Evolutionary conservation across 2,888 invertebrate species (phyloP).

Genomic region (Campoplex nolae): DNA sequence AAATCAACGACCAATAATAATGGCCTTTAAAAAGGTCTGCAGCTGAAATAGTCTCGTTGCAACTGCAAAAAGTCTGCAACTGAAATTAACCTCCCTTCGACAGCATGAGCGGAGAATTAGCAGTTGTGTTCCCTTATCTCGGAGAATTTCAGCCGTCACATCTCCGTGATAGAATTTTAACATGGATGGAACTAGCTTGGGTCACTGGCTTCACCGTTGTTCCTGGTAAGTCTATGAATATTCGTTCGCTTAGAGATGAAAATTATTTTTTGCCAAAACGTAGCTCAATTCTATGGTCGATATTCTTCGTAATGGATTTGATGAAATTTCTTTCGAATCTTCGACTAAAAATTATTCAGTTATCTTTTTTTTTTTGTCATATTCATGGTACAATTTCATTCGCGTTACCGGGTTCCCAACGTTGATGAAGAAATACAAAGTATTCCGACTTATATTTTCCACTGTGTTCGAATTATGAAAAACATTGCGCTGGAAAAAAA

Average conservation of each 20-base stretch:
- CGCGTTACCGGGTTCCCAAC: not conserved
- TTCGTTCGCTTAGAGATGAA: not conserved
- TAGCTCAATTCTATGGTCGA: not conserved
- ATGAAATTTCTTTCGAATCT: not conserved
- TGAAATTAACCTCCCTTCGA: slow-evolving; percentile 26
- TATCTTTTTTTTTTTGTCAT: not conserved
- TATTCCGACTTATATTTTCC: not conserved
- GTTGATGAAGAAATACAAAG: not conserved
- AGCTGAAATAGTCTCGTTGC: not conserved
- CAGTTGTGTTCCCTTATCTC: slow-evolving; percentile 91
- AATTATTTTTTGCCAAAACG: not conserved
- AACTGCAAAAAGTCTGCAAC: not conserved
- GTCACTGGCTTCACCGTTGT: slow-evolving; percentile 90
- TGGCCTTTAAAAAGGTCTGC: not conserved
- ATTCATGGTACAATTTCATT: not conserved
- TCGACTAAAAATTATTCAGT: not conserved
- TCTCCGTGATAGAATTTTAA: slow-evolving; percentile 91
- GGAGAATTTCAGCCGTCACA: slow-evolving; percentile 92
- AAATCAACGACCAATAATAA: not conserved
- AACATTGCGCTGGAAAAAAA: not conserved
- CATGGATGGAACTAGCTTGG: slow-evolving; percentile 94
- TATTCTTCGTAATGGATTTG: not conserved
- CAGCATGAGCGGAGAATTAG: slow-evolving; percentile 92
- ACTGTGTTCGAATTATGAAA: not conserved
- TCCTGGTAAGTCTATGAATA: slow-evolving; percentile 86